Percentiles rank a stretch among this genome's conserved stretches.
phyloP scores from a whole-genome alignment of 1,140 invertebrate species.

The Apolygus lucorum region DNA sequence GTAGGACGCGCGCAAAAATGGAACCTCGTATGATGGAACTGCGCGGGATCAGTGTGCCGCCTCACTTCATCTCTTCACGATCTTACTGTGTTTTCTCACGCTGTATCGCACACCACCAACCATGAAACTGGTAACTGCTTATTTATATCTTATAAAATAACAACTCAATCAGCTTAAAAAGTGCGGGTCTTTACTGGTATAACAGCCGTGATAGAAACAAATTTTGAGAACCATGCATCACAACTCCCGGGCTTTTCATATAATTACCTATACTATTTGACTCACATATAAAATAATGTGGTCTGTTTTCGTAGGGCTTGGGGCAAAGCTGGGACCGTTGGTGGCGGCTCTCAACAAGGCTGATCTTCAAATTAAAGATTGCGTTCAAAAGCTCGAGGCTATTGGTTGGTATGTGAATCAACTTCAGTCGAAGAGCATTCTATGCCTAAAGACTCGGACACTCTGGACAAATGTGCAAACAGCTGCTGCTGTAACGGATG shows the following conservation, averaged over 20 bases:
- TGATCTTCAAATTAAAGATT: slow-evolving; percentile 67
- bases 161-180: too few species aligned
- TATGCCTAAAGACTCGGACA: slow-evolving; percentile 48
- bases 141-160: too few species aligned
- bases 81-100: slow-evolving; percentile 62
- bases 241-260: too few species aligned
- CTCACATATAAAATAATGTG: too few species aligned
- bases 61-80: slow-evolving; percentile 70
- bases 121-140: slow-evolving; percentile 13
- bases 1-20: slow-evolving; percentile 39
- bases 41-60: slow-evolving; percentile 61
- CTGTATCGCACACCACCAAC: slow-evolving; percentile 7
- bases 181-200: too few species aligned
- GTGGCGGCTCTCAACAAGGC: slow-evolving; percentile 71
- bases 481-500: slow-evolving; percentile 74
- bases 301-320: slow-evolving; percentile 52
- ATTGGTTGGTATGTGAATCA: slow-evolving; percentile 67
- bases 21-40: slow-evolving; percentile 62
- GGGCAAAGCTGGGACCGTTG: slow-evolving; percentile 61
- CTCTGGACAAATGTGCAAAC: slow-evolving; percentile 76
- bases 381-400: slow-evolving; percentile 61
- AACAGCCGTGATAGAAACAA: too few species aligned
- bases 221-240: too few species aligned
- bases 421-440: slow-evolving; percentile 37
- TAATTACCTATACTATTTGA: too few species aligned